These are phyloP conservation scores for Characodon lateralis DNA, from an alignment of 2,797 vertebrate species.

Conservation along the genomic window DNA sequence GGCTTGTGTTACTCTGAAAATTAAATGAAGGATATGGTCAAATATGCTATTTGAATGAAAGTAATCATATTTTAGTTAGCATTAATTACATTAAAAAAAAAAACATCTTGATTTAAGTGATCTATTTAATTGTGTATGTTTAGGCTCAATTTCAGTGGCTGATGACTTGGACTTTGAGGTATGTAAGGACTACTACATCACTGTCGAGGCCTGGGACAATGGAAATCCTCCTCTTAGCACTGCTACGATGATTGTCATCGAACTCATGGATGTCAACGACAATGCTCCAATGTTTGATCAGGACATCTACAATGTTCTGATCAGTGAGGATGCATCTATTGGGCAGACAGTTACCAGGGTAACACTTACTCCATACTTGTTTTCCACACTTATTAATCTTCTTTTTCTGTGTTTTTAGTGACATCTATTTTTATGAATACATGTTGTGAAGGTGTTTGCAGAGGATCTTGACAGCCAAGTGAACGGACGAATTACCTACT, in stretches of 20 bases:
- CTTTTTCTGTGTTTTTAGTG: not conserved
- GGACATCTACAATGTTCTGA: constrained; percentile 89
- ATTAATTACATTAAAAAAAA: not conserved
- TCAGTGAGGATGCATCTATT: constrained; percentile 90
- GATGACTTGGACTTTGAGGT: constrained; percentile 93
- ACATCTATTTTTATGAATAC: not conserved
- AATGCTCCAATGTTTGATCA: constrained; percentile 91
- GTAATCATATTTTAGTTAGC: not conserved
- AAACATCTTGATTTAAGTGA: not conserved
- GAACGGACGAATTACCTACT: constrained; percentile 90
- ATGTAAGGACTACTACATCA: constrained; percentile 92
- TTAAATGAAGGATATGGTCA: not conserved
- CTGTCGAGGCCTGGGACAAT: constrained; percentile 91
- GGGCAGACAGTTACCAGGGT: constrained; percentile 90
- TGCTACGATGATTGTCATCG: constrained; percentile 90
- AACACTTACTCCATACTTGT: constrained; percentile 15
- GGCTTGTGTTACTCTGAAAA: not conserved
- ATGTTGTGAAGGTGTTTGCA: constrained; percentile 85
- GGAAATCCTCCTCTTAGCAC: constrained; percentile 91
- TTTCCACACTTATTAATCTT: not conserved
- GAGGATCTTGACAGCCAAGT: constrained; percentile 94
- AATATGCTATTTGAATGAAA: not conserved
- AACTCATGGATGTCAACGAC: constrained; percentile 95
- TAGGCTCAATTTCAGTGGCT: constrained; percentile 89
- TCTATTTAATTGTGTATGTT: constrained; percentile 4